Evolutionary conservation across 2,797 vertebrate genomes (phyloP).

Genomic region (Hippopotamyrus pictus): DNA sequence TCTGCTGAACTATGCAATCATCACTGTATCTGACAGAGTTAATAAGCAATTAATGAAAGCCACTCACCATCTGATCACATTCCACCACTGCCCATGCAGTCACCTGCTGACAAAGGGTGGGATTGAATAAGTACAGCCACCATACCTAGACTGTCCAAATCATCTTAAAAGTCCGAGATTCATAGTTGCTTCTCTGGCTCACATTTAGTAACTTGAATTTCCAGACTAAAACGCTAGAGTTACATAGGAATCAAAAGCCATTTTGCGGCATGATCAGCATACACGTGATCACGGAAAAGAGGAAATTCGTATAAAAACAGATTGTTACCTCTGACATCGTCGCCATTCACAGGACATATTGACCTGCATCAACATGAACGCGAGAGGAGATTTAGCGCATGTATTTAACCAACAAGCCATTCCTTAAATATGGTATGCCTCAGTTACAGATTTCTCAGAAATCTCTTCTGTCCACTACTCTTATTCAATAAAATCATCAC

Average conservation of each 20-base stretch:
- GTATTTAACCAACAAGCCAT: background rate
- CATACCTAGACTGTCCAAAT: background rate
- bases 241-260: background rate
- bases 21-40: background rate
- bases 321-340: background rate
- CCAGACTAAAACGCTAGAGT: background rate
- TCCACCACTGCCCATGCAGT: background rate
- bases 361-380: background rate
- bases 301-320: background rate
- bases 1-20: slow-evolving; percentile 26
- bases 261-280: background rate
- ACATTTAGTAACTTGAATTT: background rate
- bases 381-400: background rate
- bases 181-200: background rate
- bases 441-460: slow-evolving; percentile 76
- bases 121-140: background rate
- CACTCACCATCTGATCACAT: background rate
- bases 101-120: background rate
- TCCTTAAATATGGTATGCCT: slow-evolving; percentile 51
- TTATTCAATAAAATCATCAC: slow-evolving; percentile 61
- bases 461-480: slow-evolving; percentile 95
- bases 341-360: background rate
- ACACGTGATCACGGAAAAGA: background rate
- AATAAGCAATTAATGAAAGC: background rate
- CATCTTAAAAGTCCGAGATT: background rate